Evolutionary conservation across 2,113 vertebrate species (phyloP), one percentile per base, ranked within the genome.

Genomic region (Hassar affinis): DNA sequence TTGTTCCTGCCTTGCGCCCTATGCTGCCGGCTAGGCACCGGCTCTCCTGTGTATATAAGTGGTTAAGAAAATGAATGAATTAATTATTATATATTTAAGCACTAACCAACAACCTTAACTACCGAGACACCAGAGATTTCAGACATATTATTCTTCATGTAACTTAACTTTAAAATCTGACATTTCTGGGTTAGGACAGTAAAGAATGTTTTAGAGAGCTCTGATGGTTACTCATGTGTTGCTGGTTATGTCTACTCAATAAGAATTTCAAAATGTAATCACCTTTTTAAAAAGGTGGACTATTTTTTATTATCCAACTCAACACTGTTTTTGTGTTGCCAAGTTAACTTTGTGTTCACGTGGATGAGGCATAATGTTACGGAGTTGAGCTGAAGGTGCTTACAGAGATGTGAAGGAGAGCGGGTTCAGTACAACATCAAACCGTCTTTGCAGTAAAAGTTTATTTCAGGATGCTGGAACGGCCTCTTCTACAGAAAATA

Each of bases 381-480:
- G 38, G 80, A n/a, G 68, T 54, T 59, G 15, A 54, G 66, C 52
- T 72, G 35, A 30, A 59, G 25, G 17, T 47, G 42, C 6, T 42
- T 17, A 38, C 56, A 78, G 35, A 81, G n/a, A 49, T 61, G 18
- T 49, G 10, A 59, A 20, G 12, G 54, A 74, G 6, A 75, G 11
- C 7, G 25, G 30, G 2, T 75, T 59, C 27, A 76, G 59, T 17
- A n/a, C 52, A 57, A 42, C 81, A 82, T 59, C 71, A 76, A 82
- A 47, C 11, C 42, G 27, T 47, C 27, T 51, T n/a, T 64, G 71
- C 57, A 82, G 20, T 75, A 20, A 11, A 11, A 14, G 42, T 76
- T 82, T 76, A 76, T 75, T 81, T 71, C 79, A 69, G 79, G 79
- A 71, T 56, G 51, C 64, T 52, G n/a, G 30, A 68, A 54, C 49